Percentiles rank a stretch among this genome's conserved stretches.
Conservation (phyloP, 2,113 vertebrate species). For the Lates calcarifer region DNA sequence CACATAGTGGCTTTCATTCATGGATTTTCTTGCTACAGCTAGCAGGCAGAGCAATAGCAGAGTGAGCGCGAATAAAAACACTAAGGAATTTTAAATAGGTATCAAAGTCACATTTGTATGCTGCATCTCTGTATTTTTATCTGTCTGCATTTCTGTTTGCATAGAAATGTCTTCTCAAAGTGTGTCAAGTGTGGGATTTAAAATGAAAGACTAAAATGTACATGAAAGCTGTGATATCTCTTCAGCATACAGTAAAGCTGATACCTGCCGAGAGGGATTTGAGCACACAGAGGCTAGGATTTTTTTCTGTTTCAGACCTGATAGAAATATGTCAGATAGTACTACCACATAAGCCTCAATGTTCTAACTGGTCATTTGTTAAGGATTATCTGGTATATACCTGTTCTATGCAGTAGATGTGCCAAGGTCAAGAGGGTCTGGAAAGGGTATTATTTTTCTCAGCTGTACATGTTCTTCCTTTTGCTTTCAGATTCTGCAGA, state of each 20-base stretch:
- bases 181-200: conserved; percentile 44
- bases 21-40: not conserved
- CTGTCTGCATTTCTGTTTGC: not conserved
- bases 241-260: conserved; percentile 5
- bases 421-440: conserved; percentile 36
- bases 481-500: conserved; percentile 86
- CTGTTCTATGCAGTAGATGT: not conserved
- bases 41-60: not conserved
- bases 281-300: conserved; percentile 7
- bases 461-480: not conserved
- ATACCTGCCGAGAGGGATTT: conserved; percentile 40
- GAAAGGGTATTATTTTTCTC: not conserved
- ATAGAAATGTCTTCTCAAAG: conserved; percentile 8
- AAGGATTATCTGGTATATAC: conserved; percentile 32
- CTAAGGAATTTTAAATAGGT: conserved; percentile 15
- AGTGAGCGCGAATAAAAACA: not conserved
- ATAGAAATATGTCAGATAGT: conserved; percentile 46
- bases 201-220: conserved; percentile 40
- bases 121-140: conserved; percentile 2
- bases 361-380: conserved; percentile 47
- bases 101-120: conserved; percentile 6
- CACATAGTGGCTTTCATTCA: not conserved
- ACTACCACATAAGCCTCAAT: not conserved
- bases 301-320: conserved; percentile 18
- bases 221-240: conserved; percentile 32